Percentiles rank a stretch among this genome's conserved stretches.
Evolutionary conservation across 2,797 vertebrate species (phyloP).

Genomic region (Odontamblyopus lacepedii): DNA sequence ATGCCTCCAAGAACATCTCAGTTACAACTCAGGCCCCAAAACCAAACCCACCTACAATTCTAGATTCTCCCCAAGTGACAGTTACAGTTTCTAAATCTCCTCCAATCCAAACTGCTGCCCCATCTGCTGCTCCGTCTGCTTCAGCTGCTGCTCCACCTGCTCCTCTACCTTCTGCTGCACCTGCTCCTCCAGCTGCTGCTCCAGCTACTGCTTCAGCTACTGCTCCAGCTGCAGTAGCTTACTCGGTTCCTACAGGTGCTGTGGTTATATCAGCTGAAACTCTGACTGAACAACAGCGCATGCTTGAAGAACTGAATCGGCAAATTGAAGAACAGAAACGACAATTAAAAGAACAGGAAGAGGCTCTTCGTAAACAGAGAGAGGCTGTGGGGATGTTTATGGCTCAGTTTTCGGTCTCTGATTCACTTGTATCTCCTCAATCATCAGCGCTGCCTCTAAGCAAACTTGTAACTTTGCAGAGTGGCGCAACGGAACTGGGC

Average conservation of each 20-base stretch:
- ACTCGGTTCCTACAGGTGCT: slow-evolving; percentile 56
- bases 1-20: slow-evolving; percentile 45
- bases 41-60: slow-evolving; percentile 17
- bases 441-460: slow-evolving; percentile 74
- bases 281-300: slow-evolving; percentile 90
- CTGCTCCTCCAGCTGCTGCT: background rate
- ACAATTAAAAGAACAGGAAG: slow-evolving; percentile 94
- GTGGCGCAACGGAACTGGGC: slow-evolving; percentile 62
- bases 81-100: slow-evolving; percentile 18
- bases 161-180: background rate
- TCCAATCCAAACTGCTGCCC: slow-evolving; percentile 21
- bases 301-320: slow-evolving; percentile 95
- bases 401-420: slow-evolving; percentile 95
- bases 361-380: slow-evolving; percentile 90
- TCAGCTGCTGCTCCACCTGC: slow-evolving; percentile 8
- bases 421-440: slow-evolving; percentile 92
- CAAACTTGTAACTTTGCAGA: slow-evolving; percentile 75
- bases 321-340: slow-evolving; percentile 97
- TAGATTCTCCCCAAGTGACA: slow-evolving; percentile 25
- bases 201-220: slow-evolving; percentile 26
- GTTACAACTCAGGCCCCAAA: slow-evolving; percentile 36
- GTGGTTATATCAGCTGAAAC: slow-evolving; percentile 74
- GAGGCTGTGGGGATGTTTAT: slow-evolving; percentile 94
- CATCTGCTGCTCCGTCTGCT: slow-evolving; percentile 19
- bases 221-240: slow-evolving; percentile 17